A percentile compares a stretch with the other conserved stretches of the same genome.
phyloP scores from a whole-genome alignment of 2,797 vertebrate genomes.

The Varecia variegata region DNA sequence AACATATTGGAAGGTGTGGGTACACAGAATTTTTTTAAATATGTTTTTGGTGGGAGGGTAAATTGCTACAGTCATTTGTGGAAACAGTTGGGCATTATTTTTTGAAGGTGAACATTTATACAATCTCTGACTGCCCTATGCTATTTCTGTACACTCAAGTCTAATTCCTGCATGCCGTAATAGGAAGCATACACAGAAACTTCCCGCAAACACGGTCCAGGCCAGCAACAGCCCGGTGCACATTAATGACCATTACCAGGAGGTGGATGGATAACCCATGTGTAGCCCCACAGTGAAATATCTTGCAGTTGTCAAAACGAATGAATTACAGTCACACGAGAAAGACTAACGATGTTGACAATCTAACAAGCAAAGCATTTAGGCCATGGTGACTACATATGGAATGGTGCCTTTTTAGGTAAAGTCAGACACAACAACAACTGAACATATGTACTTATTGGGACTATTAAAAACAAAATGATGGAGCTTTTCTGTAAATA shows the following conservation, averaged over 20 bases:
- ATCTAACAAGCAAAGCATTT: neutral
- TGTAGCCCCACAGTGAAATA: neutral
- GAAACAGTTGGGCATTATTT: neutral
- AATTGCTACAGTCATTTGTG: neutral
- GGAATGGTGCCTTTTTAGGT: neutral
- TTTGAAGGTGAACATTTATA: neutral
- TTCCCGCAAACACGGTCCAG: rapidly evolving
- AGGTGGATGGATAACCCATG: neutral
- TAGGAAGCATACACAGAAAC: neutral
- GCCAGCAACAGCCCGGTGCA: neutral
- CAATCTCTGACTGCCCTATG: neutral
- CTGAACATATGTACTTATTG: too few relatives aligned
- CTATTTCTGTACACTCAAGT: too few relatives aligned
- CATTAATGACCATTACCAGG: neutral
- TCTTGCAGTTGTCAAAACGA: neutral
- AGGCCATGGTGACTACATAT: too few relatives aligned
- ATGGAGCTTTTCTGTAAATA: neutral
- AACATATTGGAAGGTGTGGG: too few relatives aligned
- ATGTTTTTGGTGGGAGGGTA: too few relatives aligned
- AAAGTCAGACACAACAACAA: neutral
- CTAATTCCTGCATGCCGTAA: too few relatives aligned
- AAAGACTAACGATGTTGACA: neutral
- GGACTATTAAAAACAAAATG: neutral
- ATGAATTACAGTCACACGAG: neutral
- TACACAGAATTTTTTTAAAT: rapidly evolving